These are phyloP conservation scores for Drosophila grimshawi DNA, from an alignment of 1,140 invertebrate genomes.

Conservation along the genomic window DNA sequence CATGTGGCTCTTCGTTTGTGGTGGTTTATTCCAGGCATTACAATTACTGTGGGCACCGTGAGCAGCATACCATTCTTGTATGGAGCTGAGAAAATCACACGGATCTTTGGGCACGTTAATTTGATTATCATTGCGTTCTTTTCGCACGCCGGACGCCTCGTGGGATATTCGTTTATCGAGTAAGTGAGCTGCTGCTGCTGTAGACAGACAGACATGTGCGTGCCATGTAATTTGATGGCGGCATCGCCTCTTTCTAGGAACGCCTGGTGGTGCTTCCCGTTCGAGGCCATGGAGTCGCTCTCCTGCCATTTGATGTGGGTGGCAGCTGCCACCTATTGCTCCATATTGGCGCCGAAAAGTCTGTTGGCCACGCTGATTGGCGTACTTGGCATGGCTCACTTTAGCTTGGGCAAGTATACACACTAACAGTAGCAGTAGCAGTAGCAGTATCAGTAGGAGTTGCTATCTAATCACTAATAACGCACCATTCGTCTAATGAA, in stretches of 20 bases:
- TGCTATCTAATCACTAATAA: constrained; percentile 1
- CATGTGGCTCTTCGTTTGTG: neutral
- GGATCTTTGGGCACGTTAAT: constrained; percentile 91
- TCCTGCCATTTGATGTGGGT: constrained; percentile 95
- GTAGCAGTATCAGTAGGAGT: too few species aligned
- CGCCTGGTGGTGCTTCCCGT: constrained; percentile 94
- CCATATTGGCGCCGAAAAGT: constrained; percentile 91
- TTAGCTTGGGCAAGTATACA: constrained; percentile 88
- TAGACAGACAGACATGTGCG: constrained; percentile 14
- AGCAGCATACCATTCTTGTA: constrained; percentile 92
- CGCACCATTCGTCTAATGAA: neutral
- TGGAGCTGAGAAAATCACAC: constrained; percentile 91
- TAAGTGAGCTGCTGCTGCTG: constrained; percentile 85
- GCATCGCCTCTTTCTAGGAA: constrained; percentile 86
- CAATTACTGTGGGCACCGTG: constrained; percentile 92
- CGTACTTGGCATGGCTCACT: constrained; percentile 92
- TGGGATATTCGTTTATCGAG: constrained; percentile 94
- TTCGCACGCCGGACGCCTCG: constrained; percentile 90
- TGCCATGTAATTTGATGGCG: constrained; percentile 59
- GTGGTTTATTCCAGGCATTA: constrained; percentile 86
- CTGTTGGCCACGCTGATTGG: constrained; percentile 92
- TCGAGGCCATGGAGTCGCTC: constrained; percentile 93
- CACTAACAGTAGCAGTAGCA: neutral
- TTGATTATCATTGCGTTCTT: constrained; percentile 93
- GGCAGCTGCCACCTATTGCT: constrained; percentile 93